phyloP scores from a whole-genome alignment of 2,113 vertebrate genomes.

The Panurus biarmicus region DNA sequence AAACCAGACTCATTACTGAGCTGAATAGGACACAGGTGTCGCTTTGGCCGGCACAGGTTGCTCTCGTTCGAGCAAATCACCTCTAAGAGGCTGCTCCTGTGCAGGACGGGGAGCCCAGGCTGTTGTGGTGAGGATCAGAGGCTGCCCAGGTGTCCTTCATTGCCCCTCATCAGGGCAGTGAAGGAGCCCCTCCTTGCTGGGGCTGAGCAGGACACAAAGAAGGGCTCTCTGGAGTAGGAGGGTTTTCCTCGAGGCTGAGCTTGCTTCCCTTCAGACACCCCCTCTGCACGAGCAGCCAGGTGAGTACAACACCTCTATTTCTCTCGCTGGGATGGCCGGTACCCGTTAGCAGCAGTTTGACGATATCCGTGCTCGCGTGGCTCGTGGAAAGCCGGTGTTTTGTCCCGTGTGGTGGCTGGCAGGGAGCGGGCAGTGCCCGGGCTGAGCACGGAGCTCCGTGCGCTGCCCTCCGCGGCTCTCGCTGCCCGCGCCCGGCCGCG shows the following conservation, averaged over 20 bases:
- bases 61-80: too few relatives aligned
- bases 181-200: too few relatives aligned
- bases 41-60: too few relatives aligned
- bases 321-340: neutral
- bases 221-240: rapidly evolving
- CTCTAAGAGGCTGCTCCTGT: too few relatives aligned
- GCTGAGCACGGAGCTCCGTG: too few relatives aligned
- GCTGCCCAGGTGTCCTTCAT: neutral
- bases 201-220: rapidly evolving
- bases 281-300: rapidly evolving
- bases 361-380: neutral
- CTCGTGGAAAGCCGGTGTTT: neutral
- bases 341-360: neutral
- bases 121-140: neutral
- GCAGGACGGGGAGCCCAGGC: rapidly evolving
- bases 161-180: neutral
- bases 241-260: rapidly evolving
- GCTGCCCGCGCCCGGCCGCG: too few relatives aligned
- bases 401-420: neutral
- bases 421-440: too few relatives aligned
- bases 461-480: too few relatives aligned
- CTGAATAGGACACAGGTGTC: too few relatives aligned
- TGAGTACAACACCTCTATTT: neutral
- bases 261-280: rapidly evolving
- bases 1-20: neutral